Conservation (phyloP, 2,888 invertebrate species). For the Tolmerus cingulatus region DNA sequence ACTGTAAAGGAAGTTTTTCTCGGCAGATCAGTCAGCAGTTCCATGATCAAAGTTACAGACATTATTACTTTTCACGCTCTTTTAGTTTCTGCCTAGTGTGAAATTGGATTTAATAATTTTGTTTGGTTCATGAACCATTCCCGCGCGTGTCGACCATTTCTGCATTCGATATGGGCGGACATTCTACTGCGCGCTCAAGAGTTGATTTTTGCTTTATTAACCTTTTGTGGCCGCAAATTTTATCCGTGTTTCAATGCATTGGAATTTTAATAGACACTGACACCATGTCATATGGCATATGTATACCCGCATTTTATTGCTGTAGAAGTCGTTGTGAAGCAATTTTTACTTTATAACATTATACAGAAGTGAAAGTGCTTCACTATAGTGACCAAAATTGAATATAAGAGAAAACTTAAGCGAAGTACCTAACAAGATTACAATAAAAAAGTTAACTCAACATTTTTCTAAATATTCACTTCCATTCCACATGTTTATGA, state of each 20-base stretch:
- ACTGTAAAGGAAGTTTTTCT: background rate
- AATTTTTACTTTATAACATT: background rate
- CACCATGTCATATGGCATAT: background rate
- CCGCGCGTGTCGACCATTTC: background rate
- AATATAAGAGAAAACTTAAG: background rate
- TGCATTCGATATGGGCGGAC: background rate
- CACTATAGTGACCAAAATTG: background rate
- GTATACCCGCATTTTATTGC: background rate
- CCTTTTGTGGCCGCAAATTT: background rate
- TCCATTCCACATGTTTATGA: no score
- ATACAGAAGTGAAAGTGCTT: background rate
- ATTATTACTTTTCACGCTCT: slow-evolving; percentile 10
- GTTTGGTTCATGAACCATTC: background rate
- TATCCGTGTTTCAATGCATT: background rate
- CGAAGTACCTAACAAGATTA: no score
- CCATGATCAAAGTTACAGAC: background rate
- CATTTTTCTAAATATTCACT: background rate
- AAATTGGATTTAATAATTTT: slow-evolving; percentile 21
- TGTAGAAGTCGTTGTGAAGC: background rate
- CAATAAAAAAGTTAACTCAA: background rate
- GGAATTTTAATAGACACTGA: background rate
- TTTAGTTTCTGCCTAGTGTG: slow-evolving; percentile 13
- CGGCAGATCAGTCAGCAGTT: background rate
- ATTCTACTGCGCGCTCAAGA: background rate
- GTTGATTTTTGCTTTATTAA: background rate